Evolutionary conservation across 2,113 vertebrate species (phyloP).

Genomic region (Stegastes partitus): DNA sequence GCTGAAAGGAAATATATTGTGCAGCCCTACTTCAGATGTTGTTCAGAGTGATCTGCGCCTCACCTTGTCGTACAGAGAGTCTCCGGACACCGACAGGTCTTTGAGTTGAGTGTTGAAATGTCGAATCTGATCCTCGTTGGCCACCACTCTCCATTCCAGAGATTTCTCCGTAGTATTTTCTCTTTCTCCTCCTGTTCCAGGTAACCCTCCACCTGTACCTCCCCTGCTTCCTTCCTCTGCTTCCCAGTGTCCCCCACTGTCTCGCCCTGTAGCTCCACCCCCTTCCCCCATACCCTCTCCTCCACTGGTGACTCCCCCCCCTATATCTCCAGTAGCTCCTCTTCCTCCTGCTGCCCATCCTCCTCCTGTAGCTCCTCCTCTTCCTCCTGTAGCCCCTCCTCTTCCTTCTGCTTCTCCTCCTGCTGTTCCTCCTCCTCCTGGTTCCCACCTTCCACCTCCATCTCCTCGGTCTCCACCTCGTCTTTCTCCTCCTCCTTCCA

Average conservation of each 20-base stretch:
- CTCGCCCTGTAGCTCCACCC: not conserved
- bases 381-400: slow-evolving; percentile 30
- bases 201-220: slow-evolving; percentile 16
- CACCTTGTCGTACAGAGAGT: slow-evolving; percentile 78
- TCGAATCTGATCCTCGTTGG: slow-evolving; percentile 86
- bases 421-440: not conserved
- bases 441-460: slow-evolving; percentile 12
- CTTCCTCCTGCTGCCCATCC: slow-evolving; percentile 44
- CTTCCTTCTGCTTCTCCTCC: not conserved
- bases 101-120: slow-evolving; percentile 84
- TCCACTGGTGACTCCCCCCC: slow-evolving; percentile 45
- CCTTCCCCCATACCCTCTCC: slow-evolving; percentile 2
- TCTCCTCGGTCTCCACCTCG: not conserved
- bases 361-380: not conserved
- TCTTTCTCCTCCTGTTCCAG: slow-evolving; percentile 45
- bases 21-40: no score
- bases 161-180: slow-evolving; percentile 81
- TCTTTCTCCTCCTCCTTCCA: not conserved
- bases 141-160: slow-evolving; percentile 86
- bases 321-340: not conserved
- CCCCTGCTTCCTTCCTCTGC: slow-evolving; percentile 17
- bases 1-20: no score
- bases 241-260: not conserved
- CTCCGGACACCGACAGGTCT: slow-evolving; percentile 86
- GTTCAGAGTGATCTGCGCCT: not conserved